Percentiles rank a stretch among this genome's conserved stretches.
These are phyloP conservation scores for Pyxicephalus adspersus DNA, from an alignment of 2,113 vertebrate genomes.

Conservation along the genomic window DNA sequence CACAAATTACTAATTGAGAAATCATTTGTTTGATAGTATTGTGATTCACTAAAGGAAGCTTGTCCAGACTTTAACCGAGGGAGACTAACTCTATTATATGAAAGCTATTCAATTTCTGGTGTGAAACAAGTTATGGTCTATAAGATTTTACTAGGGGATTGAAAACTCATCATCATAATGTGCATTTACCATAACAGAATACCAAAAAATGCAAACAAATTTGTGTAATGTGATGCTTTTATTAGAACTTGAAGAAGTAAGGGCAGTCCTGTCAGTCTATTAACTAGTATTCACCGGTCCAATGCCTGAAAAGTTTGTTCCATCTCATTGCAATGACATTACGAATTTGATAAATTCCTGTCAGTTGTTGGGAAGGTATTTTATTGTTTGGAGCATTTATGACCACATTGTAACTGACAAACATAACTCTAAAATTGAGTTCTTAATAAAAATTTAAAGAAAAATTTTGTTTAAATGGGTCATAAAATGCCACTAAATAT, in stretches of 20 bases:
- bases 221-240: background rate
- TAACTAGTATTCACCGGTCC: background rate
- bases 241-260: constrained; percentile 1
- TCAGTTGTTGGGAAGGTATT: background rate
- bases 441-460: too few species aligned
- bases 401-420: too few species aligned
- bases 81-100: constrained; percentile 17
- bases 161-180: constrained; percentile 17
- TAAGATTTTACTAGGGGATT: constrained; percentile 3
- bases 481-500: too few species aligned
- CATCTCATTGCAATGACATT: background rate
- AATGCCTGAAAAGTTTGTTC: background rate
- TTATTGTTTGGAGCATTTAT: background rate
- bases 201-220: background rate
- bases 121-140: constrained; percentile 41
- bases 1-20: background rate
- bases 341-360: background rate
- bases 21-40: background rate
- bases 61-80: constrained; percentile 8
- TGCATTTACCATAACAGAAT: constrained; percentile 16
- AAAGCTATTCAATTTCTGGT: constrained; percentile 16
- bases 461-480: too few species aligned
- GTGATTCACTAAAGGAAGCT: background rate
- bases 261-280: background rate
- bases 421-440: too few species aligned